Base-by-base conservation (phyloP, 2,797 vertebrate genomes). In the Microctenopoma stevenorrisi region DNA sequence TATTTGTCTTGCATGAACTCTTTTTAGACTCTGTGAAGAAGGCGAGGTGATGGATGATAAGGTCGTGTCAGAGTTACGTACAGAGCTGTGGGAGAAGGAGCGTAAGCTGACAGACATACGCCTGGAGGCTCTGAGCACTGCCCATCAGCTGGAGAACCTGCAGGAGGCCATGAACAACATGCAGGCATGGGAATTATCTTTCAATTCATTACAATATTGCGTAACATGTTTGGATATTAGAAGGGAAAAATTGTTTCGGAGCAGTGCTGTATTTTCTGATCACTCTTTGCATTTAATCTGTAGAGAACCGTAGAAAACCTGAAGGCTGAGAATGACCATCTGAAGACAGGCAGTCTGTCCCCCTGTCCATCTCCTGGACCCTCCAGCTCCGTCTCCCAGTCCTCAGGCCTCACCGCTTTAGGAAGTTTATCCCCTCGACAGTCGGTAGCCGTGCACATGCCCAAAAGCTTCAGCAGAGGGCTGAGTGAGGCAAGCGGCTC, bases 71-170 rank as follows among this genome's bases (percentile, higher is more conserved):
- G 95, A 96, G 26, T 91, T 99, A 73, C 96, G 97, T 35, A 93
- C 96, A 0, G 97, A 98, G 86, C 92, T 99, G 26, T 99, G 98
- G 97, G 97, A 98, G 86, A 99, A 99, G 85, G 98, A 99, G 76
- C 95, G 97, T 84, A 99, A 99, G 80, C 93, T 99, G 30, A 99
- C 98, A 0, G 98, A 99, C 82, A 98, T 99, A 81, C 96, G 98
- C 2, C 83, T 99, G 75, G 98, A 99, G 88, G 98, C 98, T 25
- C 93, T 99, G 3, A 98, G 92, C 92, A 99, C 98, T 0, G 98
- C 98, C 61, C 96, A 97, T 78, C 97, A 99, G 81, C 93, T 99
- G 79, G 98, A 99, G 84, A 97, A 99, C 87, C 94, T 99, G 62
- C 95, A 98, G 68, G 98, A 99, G 55, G 96, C 97, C 54, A 99